A percentile compares a stretch with the other conserved stretches of the same genome.
phyloP scores from a whole-genome alignment of 2,888 invertebrate species.

The Hesperia comma region DNA sequence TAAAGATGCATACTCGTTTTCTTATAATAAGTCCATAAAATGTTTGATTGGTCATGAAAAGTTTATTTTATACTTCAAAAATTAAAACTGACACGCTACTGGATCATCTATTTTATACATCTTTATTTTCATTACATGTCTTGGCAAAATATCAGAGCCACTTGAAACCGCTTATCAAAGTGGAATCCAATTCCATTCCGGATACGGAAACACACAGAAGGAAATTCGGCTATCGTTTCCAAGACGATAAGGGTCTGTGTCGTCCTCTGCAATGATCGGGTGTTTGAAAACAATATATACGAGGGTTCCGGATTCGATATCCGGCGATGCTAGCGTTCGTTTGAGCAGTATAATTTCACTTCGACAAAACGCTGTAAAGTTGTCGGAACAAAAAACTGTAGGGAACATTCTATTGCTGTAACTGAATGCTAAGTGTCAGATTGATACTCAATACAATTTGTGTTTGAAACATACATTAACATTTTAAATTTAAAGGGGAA shows the following conservation, averaged over 20 bases:
- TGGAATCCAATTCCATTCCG: slow-evolving; percentile 21
- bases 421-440: too few species aligned
- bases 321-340: not conserved
- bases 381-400: too few species aligned
- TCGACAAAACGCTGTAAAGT: not conserved
- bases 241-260: slow-evolving; percentile 1
- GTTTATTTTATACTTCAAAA: not conserved
- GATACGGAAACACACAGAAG: slow-evolving; percentile 19
- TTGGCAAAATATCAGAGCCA: slow-evolving; percentile 6
- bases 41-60: too few species aligned
- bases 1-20: too few species aligned
- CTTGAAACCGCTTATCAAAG: slow-evolving; percentile 25
- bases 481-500: too few species aligned
- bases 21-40: too few species aligned
- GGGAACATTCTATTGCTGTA: too few species aligned
- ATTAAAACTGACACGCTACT: not conserved
- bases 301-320: not conserved
- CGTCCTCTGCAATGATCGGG: slow-evolving; percentile 1
- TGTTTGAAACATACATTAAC: too few species aligned
- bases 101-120: not conserved
- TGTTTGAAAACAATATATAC: slow-evolving; percentile 1
- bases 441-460: too few species aligned
- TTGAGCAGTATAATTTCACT: not conserved
- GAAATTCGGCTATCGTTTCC: slow-evolving; percentile 22
- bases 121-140: not conserved